Conservation (phyloP, 2,113 vertebrate species). For the Paralichthys olivaceus region DNA sequence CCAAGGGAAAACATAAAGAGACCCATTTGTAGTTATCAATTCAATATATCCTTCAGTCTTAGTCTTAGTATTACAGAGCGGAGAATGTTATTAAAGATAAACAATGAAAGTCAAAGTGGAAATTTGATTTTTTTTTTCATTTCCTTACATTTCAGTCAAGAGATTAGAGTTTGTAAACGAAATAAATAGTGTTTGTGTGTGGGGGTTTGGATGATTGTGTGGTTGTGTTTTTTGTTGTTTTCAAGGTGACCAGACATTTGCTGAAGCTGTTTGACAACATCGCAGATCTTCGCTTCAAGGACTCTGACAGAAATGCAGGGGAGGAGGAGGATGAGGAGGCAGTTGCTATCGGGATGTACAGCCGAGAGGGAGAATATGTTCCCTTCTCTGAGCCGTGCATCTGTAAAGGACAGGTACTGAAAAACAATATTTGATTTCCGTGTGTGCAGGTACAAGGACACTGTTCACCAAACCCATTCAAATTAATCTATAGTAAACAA, state of each 20-base stretch:
- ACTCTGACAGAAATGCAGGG: constrained; percentile 57
- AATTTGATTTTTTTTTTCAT: neutral
- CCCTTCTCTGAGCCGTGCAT: constrained; percentile 75
- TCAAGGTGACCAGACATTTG: constrained; percentile 82
- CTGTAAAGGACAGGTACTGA: constrained; percentile 79
- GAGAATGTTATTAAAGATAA: constrained; percentile 10
- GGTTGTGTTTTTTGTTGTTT: constrained; percentile 23
- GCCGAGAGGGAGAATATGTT: constrained; percentile 81
- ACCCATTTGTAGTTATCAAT: neutral
- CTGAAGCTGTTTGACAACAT: constrained; percentile 84
- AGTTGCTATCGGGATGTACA: constrained; percentile 82
- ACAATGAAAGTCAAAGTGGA: constrained; percentile 6
- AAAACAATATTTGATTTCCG: neutral
- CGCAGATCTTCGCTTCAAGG: constrained; percentile 82
- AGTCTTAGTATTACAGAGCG: neutral
- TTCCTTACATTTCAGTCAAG: neutral
- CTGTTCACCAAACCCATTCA: neutral
- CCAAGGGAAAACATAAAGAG: neutral
- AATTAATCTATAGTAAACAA: neutral
- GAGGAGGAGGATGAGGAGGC: constrained; percentile 45
- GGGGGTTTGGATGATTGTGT: neutral
- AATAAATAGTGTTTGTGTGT: neutral
- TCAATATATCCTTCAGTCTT: too few relatives aligned
- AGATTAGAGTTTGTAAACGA: neutral
- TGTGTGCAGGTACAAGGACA: neutral